Percentiles rank a stretch among this genome's conserved stretches.
phyloP scores from a whole-genome alignment of 2,888 invertebrate genomes.

The Ommatoiulus sabulosus region DNA sequence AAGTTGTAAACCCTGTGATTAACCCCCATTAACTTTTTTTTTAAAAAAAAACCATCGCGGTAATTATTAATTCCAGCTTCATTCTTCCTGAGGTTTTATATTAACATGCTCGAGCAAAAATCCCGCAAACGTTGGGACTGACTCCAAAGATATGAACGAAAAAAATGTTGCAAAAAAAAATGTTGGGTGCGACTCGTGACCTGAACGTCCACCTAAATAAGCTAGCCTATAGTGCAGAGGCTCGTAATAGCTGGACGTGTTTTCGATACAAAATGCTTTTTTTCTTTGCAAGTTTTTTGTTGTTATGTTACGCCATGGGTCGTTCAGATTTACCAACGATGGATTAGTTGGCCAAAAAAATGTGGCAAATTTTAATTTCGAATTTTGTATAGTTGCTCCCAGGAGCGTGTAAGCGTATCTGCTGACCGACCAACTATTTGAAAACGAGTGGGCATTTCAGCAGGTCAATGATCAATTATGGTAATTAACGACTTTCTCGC shows the following conservation, averaged over 20 bases:
- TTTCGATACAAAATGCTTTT: conserved; percentile 18
- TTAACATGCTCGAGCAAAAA: not conserved
- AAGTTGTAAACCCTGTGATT: no score
- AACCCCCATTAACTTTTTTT: no score
- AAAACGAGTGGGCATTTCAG: no score
- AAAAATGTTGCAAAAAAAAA: not conserved
- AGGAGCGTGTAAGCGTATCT: no score
- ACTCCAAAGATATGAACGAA: not conserved
- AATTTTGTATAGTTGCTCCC: no score
- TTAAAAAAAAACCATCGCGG: not conserved
- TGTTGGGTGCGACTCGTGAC: conserved; percentile 27
- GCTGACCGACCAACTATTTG: no score
- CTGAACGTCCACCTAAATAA: conserved; percentile 34
- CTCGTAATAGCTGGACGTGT: not conserved
- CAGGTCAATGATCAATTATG: no score
- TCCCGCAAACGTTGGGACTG: not conserved
- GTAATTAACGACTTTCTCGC: no score
- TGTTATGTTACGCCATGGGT: not conserved
- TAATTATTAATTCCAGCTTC: not conserved
- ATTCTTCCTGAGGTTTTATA: not conserved
- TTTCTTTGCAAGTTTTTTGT: not conserved
- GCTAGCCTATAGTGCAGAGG: not conserved
- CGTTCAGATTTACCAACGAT: not conserved
- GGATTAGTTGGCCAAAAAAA: not conserved
- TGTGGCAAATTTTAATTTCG: not conserved